Conservation (phyloP, 2,888 invertebrate species). For the Synergus japonicus region DNA sequence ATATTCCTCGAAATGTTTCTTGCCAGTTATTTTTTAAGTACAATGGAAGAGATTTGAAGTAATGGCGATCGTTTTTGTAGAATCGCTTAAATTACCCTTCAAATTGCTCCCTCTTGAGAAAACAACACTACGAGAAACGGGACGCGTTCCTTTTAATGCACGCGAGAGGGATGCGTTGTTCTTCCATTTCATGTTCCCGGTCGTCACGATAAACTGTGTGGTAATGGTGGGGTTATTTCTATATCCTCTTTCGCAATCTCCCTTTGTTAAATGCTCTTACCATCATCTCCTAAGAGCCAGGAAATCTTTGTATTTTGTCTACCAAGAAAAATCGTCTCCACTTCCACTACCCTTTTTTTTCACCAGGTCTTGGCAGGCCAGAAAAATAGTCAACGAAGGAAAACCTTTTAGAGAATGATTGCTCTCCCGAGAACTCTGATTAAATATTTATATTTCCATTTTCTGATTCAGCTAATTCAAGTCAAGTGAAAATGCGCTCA, state of each 20-base stretch:
- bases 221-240: constrained; percentile 34
- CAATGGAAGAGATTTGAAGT: constrained; percentile 37
- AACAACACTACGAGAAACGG: constrained; percentile 54
- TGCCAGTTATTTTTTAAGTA: too few relatives aligned
- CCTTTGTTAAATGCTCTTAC: constrained; percentile 14
- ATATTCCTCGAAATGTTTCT: too few relatives aligned
- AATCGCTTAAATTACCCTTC: constrained; percentile 66
- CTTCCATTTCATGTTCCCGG: constrained; percentile 48
- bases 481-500: not conserved
- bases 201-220: constrained; percentile 27
- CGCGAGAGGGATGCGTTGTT: constrained; percentile 49
- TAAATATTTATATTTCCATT: constrained; percentile 20
- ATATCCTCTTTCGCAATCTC: constrained; percentile 23
- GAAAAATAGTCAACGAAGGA: constrained; percentile 2
- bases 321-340: constrained; percentile 48
- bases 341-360: not conserved
- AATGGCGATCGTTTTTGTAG: constrained; percentile 66
- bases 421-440: not conserved
- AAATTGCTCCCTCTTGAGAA: constrained; percentile 63
- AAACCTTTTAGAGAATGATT: constrained; percentile 12
- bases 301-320: constrained; percentile 56
- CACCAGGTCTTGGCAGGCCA: constrained; percentile 3
- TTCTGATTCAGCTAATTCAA: constrained; percentile 19
- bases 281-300: constrained; percentile 22
- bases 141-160: constrained; percentile 64